Base-by-base conservation (phyloP, 2,113 vertebrate genomes). In the Numenius arquata region DNA sequence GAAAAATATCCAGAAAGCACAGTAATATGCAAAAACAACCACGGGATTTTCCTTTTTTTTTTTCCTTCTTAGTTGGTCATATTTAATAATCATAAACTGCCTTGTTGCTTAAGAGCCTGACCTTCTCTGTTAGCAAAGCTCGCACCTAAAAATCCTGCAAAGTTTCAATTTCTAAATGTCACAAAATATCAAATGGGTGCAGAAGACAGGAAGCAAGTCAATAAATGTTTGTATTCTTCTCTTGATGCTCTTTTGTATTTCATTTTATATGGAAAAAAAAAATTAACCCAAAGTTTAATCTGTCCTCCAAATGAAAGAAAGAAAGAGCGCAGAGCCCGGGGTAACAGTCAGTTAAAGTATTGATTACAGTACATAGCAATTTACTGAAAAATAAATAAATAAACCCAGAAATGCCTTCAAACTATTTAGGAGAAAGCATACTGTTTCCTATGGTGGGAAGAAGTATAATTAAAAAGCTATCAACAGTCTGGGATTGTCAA, bases 381-480 rank as follows among this genome's bases (percentile, higher is more conserved):
- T 96, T 98, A 61, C 67, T 80, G 88, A 84, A 93, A 96, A 93
- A 97, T 88, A 97, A 97, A 95, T 89, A 97, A 97, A 96, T 74
- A 96, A 80, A 92, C 58, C 10, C 41, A 43, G 0, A 79, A 79
- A 95, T 75, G 55, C 45, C 90, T 98, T 95, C 82, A 82, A 89
- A 97, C 89, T 96, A 12, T 97, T 97, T 94, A 93, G 90, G 74
- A 96, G 88, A 93, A 96, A 91, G 59, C 83, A 72, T 80, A 73
- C n/a, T 93, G 88, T 95, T 94, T 96, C 80, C 70, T 91, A 3
- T 91, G 67, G 83, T 93, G 77, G 82, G 90, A 90, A 96, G 86
- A 97, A 96, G 88, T 96, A 97, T 97, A 98, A 98, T 98, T 98
- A 97, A 98, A 98, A 98, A 97, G 92, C 97, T 97, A 97, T 97